Evolutionary conservation across 2,888 invertebrate genomes (phyloP).

Genomic region (Lampropteryx suffumata): DNA sequence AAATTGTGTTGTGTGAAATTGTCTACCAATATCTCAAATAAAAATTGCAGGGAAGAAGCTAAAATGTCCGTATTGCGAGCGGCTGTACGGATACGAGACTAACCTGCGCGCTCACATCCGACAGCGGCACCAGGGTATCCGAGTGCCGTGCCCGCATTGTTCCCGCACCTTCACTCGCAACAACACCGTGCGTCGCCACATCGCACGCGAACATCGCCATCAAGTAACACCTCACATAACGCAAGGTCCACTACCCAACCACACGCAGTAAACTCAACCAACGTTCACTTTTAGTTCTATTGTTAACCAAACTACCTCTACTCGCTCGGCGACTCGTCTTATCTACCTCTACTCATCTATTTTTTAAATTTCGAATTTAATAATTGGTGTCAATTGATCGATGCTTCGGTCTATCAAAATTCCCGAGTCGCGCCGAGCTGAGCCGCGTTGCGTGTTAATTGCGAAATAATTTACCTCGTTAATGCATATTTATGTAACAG

Average conservation of each 20-base stretch:
- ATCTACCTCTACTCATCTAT: slow-evolving; percentile 42
- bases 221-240: slow-evolving; percentile 86
- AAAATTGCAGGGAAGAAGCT: slow-evolving; percentile 92
- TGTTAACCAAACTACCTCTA: slow-evolving; percentile 74
- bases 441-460: slow-evolving; percentile 51
- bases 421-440: slow-evolving; percentile 44
- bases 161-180: slow-evolving; percentile 95
- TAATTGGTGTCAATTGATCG: slow-evolving; percentile 28
- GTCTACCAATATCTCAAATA: no score
- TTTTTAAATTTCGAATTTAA: slow-evolving; percentile 29
- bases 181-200: slow-evolving; percentile 95
- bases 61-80: slow-evolving; percentile 96
- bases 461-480: slow-evolving; percentile 77
- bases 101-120: slow-evolving; percentile 95
- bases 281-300: slow-evolving; percentile 40
- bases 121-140: slow-evolving; percentile 95
- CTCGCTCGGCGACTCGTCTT: slow-evolving; percentile 49
- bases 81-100: slow-evolving; percentile 96
- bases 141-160: slow-evolving; percentile 96
- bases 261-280: slow-evolving; percentile 80
- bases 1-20: no score
- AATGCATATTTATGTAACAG: slow-evolving; percentile 77
- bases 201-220: slow-evolving; percentile 94
- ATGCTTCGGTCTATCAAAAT: slow-evolving; percentile 22
- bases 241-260: slow-evolving; percentile 84